These are phyloP conservation scores for Bradypodion pumilum DNA, from an alignment of 2,797 vertebrate genomes.

Conservation along the genomic window DNA sequence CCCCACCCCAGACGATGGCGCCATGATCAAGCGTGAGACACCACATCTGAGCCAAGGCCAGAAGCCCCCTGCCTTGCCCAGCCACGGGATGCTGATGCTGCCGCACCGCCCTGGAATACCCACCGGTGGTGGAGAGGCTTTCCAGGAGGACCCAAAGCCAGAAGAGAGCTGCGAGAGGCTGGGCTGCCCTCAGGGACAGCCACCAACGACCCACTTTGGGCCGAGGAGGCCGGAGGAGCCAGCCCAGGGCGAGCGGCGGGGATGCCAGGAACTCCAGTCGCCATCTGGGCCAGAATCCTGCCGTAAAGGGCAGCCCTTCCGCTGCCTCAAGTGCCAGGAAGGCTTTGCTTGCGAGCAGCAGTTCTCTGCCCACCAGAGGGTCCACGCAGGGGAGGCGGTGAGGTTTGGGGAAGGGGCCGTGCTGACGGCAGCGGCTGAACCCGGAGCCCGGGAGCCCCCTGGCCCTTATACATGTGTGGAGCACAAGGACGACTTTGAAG, in stretches of 20 bases:
- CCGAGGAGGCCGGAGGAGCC: background rate
- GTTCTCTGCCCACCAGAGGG: background rate
- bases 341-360: background rate
- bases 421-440: background rate
- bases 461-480: background rate
- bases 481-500: background rate
- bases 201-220: rapidly evolving
- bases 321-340: background rate
- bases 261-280: rapidly evolving
- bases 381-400: background rate
- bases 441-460: rapidly evolving
- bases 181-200: background rate
- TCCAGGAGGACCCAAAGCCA: background rate
- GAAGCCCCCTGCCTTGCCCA: background rate
- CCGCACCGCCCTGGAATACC: background rate
- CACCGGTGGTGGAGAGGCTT: background rate
- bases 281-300: background rate
- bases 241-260: background rate
- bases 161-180: background rate
- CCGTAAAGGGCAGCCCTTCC: background rate
- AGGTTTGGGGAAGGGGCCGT: background rate
- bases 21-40: conserved; percentile 4
- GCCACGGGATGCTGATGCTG: background rate
- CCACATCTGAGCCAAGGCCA: background rate
- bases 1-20: background rate